Conservation (phyloP, 2,113 vertebrate genomes). For the Megatriorchis doriae region DNA sequence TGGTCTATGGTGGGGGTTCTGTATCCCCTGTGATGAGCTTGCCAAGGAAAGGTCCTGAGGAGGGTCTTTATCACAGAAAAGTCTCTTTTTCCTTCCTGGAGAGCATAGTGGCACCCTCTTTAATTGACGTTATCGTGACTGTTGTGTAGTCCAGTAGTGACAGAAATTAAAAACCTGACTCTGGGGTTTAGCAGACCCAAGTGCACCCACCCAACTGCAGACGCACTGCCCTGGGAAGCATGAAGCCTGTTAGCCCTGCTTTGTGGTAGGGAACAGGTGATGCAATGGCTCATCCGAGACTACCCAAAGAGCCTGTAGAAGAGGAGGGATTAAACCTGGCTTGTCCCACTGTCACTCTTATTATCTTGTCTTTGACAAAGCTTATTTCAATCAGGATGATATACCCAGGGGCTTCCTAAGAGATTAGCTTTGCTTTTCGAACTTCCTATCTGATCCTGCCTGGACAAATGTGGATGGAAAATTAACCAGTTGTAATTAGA, state of each 20-base stretch:
- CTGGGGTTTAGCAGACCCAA: neutral
- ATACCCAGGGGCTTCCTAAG: neutral
- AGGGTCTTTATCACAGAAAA: neutral
- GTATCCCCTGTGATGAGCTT: neutral
- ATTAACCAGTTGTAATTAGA: rapidly evolving
- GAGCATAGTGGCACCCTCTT: neutral
- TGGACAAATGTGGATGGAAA: rapidly evolving
- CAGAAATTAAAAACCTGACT: neutral
- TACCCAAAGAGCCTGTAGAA: neutral
- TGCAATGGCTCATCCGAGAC: neutral
- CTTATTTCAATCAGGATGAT: neutral
- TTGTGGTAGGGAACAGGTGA: neutral
- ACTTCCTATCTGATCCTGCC: neutral
- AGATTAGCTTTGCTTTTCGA: neutral
- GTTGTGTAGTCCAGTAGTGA: neutral
- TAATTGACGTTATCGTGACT: neutral
- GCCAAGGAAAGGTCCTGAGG: neutral
- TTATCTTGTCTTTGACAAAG: neutral
- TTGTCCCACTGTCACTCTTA: rapidly evolving
- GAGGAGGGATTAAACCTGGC: neutral
- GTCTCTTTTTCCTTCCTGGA: neutral
- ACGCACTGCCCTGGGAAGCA: neutral
- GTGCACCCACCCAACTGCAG: neutral
- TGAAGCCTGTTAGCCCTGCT: neutral
- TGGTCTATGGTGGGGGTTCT: neutral